Evolutionary conservation across 2,797 vertebrate genomes (phyloP), one percentile per base, ranked within the genome.

Genomic region (Lacerta viridis): DNA sequence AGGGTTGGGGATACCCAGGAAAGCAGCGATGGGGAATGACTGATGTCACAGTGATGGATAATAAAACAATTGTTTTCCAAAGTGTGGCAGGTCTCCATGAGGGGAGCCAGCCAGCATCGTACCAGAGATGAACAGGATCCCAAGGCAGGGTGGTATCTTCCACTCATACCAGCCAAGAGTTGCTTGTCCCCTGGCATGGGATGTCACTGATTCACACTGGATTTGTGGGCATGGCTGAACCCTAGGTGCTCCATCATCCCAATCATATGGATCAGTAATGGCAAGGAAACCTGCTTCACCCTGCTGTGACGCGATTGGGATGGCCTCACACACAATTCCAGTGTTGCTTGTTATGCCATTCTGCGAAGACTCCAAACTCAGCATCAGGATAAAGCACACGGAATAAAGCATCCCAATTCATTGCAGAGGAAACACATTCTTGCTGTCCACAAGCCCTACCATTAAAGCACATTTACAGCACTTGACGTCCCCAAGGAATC

Each of bases 1-100:
- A 88, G 61, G 17, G 74, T 74, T 90, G 89, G 87, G 81, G 86
- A 27, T 89, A 29, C 0, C 0, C 74, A 0, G 23, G 74, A 23
- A 43, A 72, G 7, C 33, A 4, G 85, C 81, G 59, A 77, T 18
- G 7, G 20, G 64, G 61, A 68, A 64, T n/a, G 39, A 84, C 41
- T 61, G 83, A 64, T 74, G 41, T 27, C 50, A 15, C 68, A 2
- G 83, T 89, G 41, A 11, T 69, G 41, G 41, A 69, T 36, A 75
- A 81, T 27, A 36, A 25, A 59, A 43, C 7, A 50, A 61, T 61
- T 61, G 17, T 61, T 61, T 61, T 61, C 59, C 23, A 5, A 61
- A 61, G 20, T 85, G 87, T 43, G 9, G 46, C 68, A 17, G n/a
- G 59, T 11, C 59, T 64, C 39, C 27, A 25, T 7, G 10, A 64